These are phyloP conservation scores for Lochmaea crataegi DNA, from an alignment of 2,888 invertebrate species.

Conservation along the genomic window DNA sequence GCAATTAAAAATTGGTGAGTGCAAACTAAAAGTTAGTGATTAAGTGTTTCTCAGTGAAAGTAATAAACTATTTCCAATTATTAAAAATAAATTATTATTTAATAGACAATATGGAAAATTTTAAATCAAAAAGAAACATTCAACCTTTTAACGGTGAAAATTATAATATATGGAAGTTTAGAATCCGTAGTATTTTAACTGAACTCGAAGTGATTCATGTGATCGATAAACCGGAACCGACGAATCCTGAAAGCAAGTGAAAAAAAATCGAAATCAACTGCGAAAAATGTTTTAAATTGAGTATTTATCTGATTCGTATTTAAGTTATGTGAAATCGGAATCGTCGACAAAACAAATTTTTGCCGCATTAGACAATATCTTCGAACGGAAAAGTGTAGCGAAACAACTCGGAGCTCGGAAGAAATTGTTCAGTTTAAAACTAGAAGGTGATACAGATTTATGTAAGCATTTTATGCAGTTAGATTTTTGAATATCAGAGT, in stretches of 20 bases:
- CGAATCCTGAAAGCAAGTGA: neutral
- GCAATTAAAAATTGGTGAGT: no score
- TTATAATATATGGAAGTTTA: no score
- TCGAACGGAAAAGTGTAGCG: constrained; percentile 2
- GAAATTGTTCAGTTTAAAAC: neutral
- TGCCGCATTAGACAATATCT: constrained; percentile 1
- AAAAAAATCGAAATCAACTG: neutral
- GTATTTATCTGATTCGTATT: constrained; percentile 3
- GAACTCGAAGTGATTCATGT: no score
- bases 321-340: constrained; percentile 2
- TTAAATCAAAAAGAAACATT: no score
- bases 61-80: no score
- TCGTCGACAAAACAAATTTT: constrained; percentile 8
- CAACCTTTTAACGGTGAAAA: no score
- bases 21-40: no score
- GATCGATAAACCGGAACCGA: neutral
- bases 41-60: no score
- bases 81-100: no score
- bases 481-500: neutral
- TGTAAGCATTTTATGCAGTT: constrained; percentile 1
- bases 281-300: constrained; percentile 5
- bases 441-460: neutral
- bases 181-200: no score
- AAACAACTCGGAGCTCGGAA: neutral
- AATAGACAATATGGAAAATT: no score